Evolutionary conservation across 2,113 vertebrate genomes (phyloP).

Genomic region (Aspiorhynchus laticeps): DNA sequence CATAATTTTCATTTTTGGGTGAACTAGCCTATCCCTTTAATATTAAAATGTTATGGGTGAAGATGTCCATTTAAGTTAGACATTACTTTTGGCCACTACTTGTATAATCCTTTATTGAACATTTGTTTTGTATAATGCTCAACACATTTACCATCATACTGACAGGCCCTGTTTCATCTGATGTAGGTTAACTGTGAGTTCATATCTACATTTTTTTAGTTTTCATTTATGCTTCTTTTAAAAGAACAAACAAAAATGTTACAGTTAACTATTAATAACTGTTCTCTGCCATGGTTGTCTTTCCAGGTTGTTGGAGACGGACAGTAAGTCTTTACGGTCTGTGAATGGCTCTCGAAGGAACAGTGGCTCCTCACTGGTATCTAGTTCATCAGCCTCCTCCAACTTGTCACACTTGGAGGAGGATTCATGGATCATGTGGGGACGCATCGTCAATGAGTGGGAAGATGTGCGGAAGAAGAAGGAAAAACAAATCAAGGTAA

Average conservation of each 20-base stretch:
- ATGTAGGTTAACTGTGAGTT: neutral
- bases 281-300: neutral
- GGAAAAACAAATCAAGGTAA: constrained; percentile 97
- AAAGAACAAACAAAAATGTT: neutral
- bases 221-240: neutral
- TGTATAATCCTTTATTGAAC: neutral
- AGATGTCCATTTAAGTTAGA: too few relatives aligned
- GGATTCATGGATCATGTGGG: constrained; percentile 97
- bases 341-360: constrained; percentile 96
- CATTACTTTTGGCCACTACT: too few relatives aligned
- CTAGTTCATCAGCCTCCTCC: constrained; percentile 97
- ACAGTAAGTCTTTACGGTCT: constrained; percentile 93
- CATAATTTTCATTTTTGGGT: too few relatives aligned
- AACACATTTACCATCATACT: neutral
- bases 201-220: neutral
- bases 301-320: constrained; percentile 92
- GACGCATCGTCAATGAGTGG: constrained; percentile 97
- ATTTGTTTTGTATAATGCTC: too few relatives aligned
- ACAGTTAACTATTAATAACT: neutral
- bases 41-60: too few relatives aligned
- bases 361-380: constrained; percentile 95
- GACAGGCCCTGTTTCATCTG: neutral
- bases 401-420: constrained; percentile 98
- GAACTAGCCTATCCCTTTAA: too few relatives aligned
- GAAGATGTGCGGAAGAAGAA: constrained; percentile 97